These are phyloP conservation scores for Hippolais icterina DNA, from an alignment of 2,113 vertebrate species.

Conservation along the genomic window DNA sequence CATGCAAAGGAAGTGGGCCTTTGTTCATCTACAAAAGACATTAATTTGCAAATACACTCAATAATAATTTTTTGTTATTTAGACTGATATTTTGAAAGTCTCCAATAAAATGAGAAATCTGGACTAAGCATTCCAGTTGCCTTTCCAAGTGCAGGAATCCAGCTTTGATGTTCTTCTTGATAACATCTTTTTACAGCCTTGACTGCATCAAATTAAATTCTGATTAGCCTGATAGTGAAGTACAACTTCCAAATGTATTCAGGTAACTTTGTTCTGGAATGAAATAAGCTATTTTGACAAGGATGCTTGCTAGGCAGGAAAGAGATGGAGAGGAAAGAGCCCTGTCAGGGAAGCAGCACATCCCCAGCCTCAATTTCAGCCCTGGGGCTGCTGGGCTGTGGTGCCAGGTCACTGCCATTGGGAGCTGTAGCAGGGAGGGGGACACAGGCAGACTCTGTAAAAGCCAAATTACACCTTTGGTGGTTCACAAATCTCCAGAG, in stretches of 20 bases:
- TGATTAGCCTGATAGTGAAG: constrained; percentile 52
- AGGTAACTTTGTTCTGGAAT: constrained; percentile 61
- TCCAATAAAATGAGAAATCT: constrained; percentile 22
- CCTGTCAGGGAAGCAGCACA: neutral
- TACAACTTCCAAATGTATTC: constrained; percentile 50
- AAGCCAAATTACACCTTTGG: neutral
- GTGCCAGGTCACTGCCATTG: rapidly evolving
- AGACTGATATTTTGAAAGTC: constrained; percentile 41
- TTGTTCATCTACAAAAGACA: constrained; percentile 62
- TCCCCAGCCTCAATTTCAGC: neutral
- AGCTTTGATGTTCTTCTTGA: constrained; percentile 67
- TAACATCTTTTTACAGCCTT: constrained; percentile 62
- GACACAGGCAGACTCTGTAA: neutral
- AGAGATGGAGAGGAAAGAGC: neutral
- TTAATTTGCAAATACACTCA: constrained; percentile 57
- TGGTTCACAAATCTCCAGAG: neutral
- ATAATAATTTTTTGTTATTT: constrained; percentile 53
- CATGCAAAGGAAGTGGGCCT: constrained; percentile 45
- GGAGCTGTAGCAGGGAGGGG: neutral
- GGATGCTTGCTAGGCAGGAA: constrained; percentile 28
- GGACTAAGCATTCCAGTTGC: constrained; percentile 43
- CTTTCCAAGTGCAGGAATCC: constrained; percentile 43
- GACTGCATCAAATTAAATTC: constrained; percentile 69
- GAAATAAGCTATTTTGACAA: constrained; percentile 46
- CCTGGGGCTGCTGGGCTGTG: neutral